Conservation (phyloP, 2,113 vertebrate species). For the Anarhynchus alexandrinus region DNA sequence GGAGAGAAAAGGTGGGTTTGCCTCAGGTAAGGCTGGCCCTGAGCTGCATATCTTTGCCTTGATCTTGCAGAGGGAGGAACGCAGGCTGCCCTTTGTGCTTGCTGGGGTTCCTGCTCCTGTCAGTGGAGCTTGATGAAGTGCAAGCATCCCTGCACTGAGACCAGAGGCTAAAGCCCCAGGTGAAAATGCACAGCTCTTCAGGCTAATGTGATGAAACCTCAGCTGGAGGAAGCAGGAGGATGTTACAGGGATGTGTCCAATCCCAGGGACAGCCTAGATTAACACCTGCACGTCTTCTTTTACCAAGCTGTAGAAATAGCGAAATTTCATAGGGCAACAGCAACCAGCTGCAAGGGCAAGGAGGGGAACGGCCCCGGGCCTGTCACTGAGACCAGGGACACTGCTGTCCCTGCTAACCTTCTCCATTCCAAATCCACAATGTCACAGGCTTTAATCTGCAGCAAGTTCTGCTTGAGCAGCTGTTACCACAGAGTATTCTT, state of each 20-base stretch:
- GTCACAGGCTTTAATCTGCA: neutral
- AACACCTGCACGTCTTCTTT: neutral
- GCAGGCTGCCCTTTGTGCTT: neutral
- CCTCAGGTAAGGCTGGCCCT: neutral
- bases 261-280: neutral
- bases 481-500: neutral
- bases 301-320: neutral
- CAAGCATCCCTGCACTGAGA: too few relatives aligned
- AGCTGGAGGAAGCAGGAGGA: neutral
- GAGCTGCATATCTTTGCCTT: fast-evolving
- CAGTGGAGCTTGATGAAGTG: neutral
- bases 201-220: neutral
- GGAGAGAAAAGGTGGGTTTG: neutral
- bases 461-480: neutral
- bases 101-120: neutral
- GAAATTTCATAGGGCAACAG: neutral
- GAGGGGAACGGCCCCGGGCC: neutral
- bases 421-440: neutral
- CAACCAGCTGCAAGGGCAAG: neutral
- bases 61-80: fast-evolving
- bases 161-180: neutral
- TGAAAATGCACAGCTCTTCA: neutral
- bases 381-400: neutral
- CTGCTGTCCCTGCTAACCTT: neutral
- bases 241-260: neutral